Base-by-base conservation (phyloP, 1,140 invertebrate species). In the Acromyrmex echinatior region DNA sequence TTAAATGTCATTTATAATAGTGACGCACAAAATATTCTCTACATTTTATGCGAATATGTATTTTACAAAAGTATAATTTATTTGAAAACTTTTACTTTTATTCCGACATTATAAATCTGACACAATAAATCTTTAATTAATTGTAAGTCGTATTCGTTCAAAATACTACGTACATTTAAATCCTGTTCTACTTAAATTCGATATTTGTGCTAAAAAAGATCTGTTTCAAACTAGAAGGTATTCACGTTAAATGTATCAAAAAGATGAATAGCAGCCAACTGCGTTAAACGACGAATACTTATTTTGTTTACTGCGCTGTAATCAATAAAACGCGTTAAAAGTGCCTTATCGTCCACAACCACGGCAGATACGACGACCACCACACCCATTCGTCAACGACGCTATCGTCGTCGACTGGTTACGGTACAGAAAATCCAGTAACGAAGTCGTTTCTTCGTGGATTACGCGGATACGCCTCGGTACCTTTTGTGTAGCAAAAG, bases 371-470 rank as follows among this genome's bases (percentile, higher is more conserved):
- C 49, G 65, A 74, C 53, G 49, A 56, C 63, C 65, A n/a, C 18
- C 28, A 16, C 3, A 74, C 2, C 68, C 39, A 62, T 62, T 82
- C 70, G 68, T 71, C 80, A 60, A 73, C 65, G 79, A 28, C 68
- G 68, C 39, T 56, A 31, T 82, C 35, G 53, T 73, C 66, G 80
- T 60, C 70, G 70, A 28, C 25, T 35, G 80, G 80, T 84, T 84
- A 84, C 80, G 70, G 56, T 84, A 76, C 80, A 58, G 65, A 74
- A 89, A 88, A 89, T 89, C 79, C 87, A 68, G 87, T 88, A 88
- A 89, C 87, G 87, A 89, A 85, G 88, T 88, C 87, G 78, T 89
- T 85, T 85, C 45, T 87, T 84, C 79, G 65, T 56, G 86, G 86
- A 89, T 89, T 89, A 88, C 77, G 31, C 51, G 62, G 87, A 76